Evolutionary conservation across 2,797 vertebrate genomes (phyloP).

Genomic region (Smutsia gigantea): DNA sequence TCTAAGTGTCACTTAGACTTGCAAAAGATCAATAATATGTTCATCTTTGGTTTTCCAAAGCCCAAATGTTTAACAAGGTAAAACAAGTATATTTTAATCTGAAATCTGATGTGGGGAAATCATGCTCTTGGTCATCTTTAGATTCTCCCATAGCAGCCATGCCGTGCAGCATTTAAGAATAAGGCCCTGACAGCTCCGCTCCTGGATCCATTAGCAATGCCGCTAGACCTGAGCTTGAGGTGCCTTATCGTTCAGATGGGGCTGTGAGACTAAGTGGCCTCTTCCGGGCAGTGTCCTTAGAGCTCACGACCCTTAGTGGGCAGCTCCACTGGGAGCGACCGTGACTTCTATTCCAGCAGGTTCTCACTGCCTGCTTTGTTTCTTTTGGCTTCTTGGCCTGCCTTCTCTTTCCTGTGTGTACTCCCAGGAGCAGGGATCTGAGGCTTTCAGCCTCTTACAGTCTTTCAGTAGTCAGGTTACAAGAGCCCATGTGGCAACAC

Average conservation of each 20-base stretch:
- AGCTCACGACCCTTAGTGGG: background rate
- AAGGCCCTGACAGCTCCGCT: background rate
- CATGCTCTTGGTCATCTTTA: background rate
- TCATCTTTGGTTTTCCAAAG: constrained; percentile 15
- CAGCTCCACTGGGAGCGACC: background rate
- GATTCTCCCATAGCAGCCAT: background rate
- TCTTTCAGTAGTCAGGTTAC: background rate
- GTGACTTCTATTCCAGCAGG: background rate
- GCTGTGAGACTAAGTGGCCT: background rate
- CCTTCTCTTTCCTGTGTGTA: background rate
- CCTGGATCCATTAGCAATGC: background rate
- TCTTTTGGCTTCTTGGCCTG: background rate
- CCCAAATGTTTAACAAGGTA: background rate
- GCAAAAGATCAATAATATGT: background rate
- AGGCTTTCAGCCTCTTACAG: background rate
- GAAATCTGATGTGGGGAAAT: background rate
- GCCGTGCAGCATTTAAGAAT: background rate
- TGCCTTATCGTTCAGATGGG: background rate
- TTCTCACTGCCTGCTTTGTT: background rate
- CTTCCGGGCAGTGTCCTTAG: background rate
- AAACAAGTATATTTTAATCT: background rate
- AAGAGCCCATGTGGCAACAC: background rate
- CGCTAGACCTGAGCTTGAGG: background rate
- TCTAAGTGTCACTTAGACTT: background rate
- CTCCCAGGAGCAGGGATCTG: background rate